Conservation (phyloP, 2,888 invertebrate species). For the Ophion slaviceki region DNA sequence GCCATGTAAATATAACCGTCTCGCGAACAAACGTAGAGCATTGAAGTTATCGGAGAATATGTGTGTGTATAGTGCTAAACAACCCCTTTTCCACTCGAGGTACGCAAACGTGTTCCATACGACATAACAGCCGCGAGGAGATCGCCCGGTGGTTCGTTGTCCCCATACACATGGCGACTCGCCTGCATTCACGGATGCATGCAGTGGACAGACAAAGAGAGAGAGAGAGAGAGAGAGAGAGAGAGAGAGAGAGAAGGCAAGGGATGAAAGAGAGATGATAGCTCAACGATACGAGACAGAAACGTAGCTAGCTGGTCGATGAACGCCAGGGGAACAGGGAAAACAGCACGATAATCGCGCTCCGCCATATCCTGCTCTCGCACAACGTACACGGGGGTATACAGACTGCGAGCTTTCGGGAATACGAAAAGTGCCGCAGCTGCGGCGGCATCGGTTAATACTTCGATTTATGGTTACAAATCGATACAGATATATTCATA, state of each 20-base stretch:
- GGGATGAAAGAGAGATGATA: background rate
- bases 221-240: too few species aligned
- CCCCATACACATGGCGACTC: background rate
- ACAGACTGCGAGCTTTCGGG: slow-evolving; percentile 20
- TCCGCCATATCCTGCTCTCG: slow-evolving; percentile 40
- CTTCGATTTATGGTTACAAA: slow-evolving; percentile 25
- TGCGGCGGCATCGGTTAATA: slow-evolving; percentile 49
- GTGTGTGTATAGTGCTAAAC: slow-evolving; percentile 12
- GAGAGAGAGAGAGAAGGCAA: too few species aligned
- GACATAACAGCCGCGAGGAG: slow-evolving; percentile 25
- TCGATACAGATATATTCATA: background rate
- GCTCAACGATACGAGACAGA: slow-evolving; percentile 1
- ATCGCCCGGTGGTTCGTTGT: slow-evolving; percentile 34
- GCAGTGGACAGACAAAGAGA: background rate
- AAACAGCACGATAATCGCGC: slow-evolving; percentile 51
- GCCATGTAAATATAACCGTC: background rate
- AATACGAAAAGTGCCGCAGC: slow-evolving; percentile 51
- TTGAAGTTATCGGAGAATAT: slow-evolving; percentile 9
- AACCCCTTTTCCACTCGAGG: slow-evolving; percentile 19
- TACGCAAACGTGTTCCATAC: slow-evolving; percentile 15
- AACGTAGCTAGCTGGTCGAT: slow-evolving; percentile 1
- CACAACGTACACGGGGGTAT: slow-evolving; percentile 8
- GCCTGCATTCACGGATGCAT: slow-evolving; percentile 4
- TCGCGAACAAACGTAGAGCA: slow-evolving; percentile 14
- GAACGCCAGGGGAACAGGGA: slow-evolving; percentile 32